These are phyloP conservation scores for Cryptoblepharus egeriae DNA, from an alignment of 2,797 vertebrate species.

Conservation along the genomic window DNA sequence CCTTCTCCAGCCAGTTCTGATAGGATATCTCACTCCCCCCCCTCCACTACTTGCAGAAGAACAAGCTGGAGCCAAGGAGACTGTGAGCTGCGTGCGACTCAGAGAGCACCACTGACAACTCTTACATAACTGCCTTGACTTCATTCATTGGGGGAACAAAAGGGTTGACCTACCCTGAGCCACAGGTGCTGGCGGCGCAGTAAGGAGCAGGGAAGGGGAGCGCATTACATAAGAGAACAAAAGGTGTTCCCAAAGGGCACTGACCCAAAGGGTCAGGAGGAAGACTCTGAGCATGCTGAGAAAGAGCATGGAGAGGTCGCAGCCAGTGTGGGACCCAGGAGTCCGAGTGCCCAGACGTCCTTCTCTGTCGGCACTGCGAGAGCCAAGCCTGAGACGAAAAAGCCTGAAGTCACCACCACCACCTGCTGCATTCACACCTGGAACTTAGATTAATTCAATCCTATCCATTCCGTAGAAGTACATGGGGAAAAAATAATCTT, in stretches of 20 bases:
- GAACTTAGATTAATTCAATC: not conserved
- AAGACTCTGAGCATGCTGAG: not conserved
- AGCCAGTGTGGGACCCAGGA: not conserved
- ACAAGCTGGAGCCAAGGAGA: not conserved
- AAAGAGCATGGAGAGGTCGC: not conserved
- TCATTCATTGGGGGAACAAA: not conserved
- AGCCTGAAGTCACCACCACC: not conserved
- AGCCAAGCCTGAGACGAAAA: too few species aligned
- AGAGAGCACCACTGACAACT: not conserved
- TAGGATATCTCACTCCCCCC: not conserved
- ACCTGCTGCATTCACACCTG: not conserved
- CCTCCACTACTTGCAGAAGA: not conserved
- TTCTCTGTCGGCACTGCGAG: too few species aligned
- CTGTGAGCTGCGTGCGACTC: not conserved
- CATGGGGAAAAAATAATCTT: too few species aligned
- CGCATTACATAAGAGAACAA: not conserved
- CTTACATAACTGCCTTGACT: constrained; percentile 13
- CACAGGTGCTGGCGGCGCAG: constrained; percentile 9
- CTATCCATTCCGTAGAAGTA: too few species aligned
- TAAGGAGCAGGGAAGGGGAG: not conserved
- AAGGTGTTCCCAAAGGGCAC: not conserved
- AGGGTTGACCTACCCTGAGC: not conserved
- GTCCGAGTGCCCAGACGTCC: not conserved
- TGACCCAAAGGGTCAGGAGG: not conserved
- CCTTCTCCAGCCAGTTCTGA: not conserved